phyloP scores from a whole-genome alignment of 1,140 invertebrate species.

The Sesamia nonagrioides region DNA sequence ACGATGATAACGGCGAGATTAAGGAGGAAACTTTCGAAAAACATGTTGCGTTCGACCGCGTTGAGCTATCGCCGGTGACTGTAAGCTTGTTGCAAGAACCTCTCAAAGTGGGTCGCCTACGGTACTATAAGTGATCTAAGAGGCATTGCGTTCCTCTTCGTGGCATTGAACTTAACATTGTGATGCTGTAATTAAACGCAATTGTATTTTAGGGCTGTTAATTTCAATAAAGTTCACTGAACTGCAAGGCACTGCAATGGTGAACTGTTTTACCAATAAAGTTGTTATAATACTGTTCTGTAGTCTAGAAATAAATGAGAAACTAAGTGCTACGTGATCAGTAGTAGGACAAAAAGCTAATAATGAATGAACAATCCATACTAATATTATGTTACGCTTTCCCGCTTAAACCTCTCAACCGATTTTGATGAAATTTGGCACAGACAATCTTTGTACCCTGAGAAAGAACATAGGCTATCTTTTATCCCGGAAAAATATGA shows the following conservation, averaged over 20 bases:
- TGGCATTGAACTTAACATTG: conserved; percentile 51
- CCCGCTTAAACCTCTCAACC: no score
- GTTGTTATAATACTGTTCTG: not conserved
- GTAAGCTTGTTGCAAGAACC: conserved; percentile 56
- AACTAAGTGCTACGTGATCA: not conserved
- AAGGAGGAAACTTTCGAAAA: conserved; percentile 82
- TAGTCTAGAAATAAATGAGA: not conserved
- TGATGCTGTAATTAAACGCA: conserved; percentile 22
- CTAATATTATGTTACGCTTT: no score
- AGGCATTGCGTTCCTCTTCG: conserved; percentile 38
- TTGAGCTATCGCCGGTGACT: conserved; percentile 67
- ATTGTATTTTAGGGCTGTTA: conserved; percentile 21
- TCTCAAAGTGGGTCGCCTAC: conserved; percentile 77
- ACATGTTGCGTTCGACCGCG: conserved; percentile 77
- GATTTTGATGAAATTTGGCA: no score
- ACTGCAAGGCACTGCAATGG: no score
- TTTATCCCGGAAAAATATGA: no score
- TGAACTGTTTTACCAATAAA: no score
- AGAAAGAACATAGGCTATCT: no score
- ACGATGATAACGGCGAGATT: conserved; percentile 70
- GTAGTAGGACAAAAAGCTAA: not conserved
- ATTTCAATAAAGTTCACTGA: no score
- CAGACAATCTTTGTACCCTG: no score
- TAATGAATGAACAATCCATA: no score
- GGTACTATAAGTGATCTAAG: conserved; percentile 55